Percentiles rank a stretch among this genome's conserved stretches.
Evolutionary conservation across 2,888 invertebrate species (phyloP).

Genomic region (Drosophila siamana): DNA sequence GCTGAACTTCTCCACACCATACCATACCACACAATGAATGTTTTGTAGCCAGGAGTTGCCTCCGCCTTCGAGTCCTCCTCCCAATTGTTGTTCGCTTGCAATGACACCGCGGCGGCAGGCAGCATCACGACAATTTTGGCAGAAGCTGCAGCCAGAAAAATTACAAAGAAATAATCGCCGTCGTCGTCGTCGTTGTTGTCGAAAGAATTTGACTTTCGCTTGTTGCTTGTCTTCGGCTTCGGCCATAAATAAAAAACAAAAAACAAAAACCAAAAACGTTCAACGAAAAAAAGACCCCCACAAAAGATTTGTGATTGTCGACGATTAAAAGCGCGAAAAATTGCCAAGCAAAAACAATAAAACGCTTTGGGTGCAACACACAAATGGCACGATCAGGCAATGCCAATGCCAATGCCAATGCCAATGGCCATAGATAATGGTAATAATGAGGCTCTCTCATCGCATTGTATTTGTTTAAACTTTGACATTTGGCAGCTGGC

Average conservation of each 20-base stretch:
- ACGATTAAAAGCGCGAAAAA: constrained; percentile 78
- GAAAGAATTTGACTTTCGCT: constrained; percentile 80
- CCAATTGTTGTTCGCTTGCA: constrained; percentile 3
- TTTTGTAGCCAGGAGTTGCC: constrained; percentile 50
- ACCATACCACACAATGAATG: constrained; percentile 29
- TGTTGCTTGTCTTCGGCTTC: constrained; percentile 57
- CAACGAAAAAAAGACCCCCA: constrained; percentile 25
- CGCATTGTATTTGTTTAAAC: constrained; percentile 74
- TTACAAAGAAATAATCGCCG: constrained; percentile 71
- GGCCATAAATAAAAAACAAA: constrained; percentile 73
- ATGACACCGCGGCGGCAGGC: constrained; percentile 16
- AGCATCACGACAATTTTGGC: constrained; percentile 62
- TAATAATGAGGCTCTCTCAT: constrained; percentile 56
- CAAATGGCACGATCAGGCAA: constrained; percentile 55
- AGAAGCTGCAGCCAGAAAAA: constrained; percentile 60
- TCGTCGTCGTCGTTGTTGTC: constrained; percentile 15
- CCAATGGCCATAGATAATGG: constrained; percentile 35
- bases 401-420: constrained; percentile 23
- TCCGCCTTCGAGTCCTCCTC: constrained; percentile 36
- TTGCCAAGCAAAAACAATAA: constrained; percentile 42
- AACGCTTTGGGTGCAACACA: constrained; percentile 71
- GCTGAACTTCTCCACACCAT: constrained; percentile 48
- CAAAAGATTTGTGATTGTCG: constrained; percentile 78
- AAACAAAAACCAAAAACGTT: neutral
- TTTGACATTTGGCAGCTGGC: constrained; percentile 78